Percentiles rank a stretch among this genome's conserved stretches.
Conservation (phyloP, 1,140 invertebrate genomes). For the Macrobrachium nipponense region DNA sequence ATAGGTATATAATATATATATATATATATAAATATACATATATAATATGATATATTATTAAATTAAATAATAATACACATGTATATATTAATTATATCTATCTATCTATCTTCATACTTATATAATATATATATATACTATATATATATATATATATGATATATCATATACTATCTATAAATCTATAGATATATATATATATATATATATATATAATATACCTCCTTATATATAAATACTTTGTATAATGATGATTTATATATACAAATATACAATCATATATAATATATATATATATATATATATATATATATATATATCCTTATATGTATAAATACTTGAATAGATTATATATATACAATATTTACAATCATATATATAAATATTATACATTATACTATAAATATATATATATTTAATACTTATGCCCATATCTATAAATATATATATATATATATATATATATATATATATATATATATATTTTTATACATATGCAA, state of each 20-base stretch:
- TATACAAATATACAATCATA: too few relatives aligned
- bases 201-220: conserved; percentile 26
- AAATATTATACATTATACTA: not conserved
- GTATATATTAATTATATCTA: not conserved
- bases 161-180: too few relatives aligned
- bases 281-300: not conserved
- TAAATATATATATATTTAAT: too few relatives aligned
- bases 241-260: too few relatives aligned
- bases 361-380: too few relatives aligned
- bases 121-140: not conserved
- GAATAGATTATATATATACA: too few relatives aligned
- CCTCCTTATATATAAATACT: not conserved
- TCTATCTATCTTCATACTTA: not conserved
- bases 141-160: too few relatives aligned
- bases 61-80: too few relatives aligned
- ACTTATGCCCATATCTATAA: not conserved
- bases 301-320: not conserved
- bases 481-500: not conserved
- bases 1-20: not conserved
- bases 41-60: too few relatives aligned
- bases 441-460: conserved; percentile 7
- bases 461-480: conserved; percentile 39
- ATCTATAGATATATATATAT: conserved; percentile 33
- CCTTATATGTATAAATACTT: too few relatives aligned
- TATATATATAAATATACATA: not conserved